Evolutionary conservation across 2,113 vertebrate species (phyloP), one percentile per base, ranked within the genome.

Genomic region (Labeo rohita): DNA sequence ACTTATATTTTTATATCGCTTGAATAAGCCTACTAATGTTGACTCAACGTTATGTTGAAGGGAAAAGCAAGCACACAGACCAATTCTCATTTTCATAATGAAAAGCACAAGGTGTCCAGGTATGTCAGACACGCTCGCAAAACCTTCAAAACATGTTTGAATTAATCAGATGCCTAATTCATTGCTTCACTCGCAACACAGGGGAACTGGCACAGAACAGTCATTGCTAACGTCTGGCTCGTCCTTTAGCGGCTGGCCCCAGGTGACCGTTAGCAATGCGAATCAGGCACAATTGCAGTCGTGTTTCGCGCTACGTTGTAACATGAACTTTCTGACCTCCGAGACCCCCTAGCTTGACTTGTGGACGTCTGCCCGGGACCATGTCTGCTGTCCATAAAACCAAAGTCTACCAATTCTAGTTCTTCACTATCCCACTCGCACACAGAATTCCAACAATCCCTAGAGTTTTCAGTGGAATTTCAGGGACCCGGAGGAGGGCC

Each of bases 401-500:
- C 59, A 36, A 74, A 50, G 77, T 66, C 28, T 39, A 21, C 50
- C 74, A 36, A 8, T 54, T 84, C n/a, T 63, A 21, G 70, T 66
- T 66, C 91, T 74, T 78, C 88, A 66, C 82, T 77, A 87, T 89
- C 90, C 91, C 88, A 79, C 88, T 87, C 90, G 88, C 86, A 81
- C 86, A 89, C 88, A 91, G 91, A 95, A 94, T 94, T 91, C 89
- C 90, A 94, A 92, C 90, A 91, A 94, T 94, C 87, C 92, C 90
- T 87, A 92, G 86, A 88, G 87, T 91, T 92, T 89, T 93, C 90
- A 91, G 92, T 92, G 94, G 94, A 93, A 95, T 93, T 94, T 93
- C 92, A 90, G 80, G 85, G 88, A 90, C 89, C 85, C 70, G 18
- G 88, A 92, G 91, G 90, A 91, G 88, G 91, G 89, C 45, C 50